These are phyloP conservation scores for Anguilla marmorata DNA, from an alignment of 2,797 vertebrate species.

Conservation along the genomic window DNA sequence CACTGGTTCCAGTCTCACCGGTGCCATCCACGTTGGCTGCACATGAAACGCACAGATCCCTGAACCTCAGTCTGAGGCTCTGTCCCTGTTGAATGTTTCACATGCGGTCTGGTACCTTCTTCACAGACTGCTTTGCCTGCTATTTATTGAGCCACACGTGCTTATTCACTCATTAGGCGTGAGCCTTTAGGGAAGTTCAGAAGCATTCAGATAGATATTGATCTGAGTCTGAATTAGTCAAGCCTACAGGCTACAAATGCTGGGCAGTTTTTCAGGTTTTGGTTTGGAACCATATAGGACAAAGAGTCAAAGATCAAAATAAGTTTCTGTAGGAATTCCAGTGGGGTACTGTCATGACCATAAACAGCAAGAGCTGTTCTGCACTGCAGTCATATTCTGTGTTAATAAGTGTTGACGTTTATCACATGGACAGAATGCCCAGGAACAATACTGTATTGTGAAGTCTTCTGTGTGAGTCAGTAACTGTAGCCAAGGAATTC, in stretches of 20 bases:
- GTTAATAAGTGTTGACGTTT: not conserved
- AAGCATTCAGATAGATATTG: not conserved
- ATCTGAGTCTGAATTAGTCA: not conserved
- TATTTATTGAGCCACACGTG: not conserved
- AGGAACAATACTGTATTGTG: not conserved
- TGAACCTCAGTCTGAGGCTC: not conserved
- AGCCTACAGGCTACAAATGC: too few relatives aligned
- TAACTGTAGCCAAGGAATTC: not conserved
- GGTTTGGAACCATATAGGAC: not conserved
- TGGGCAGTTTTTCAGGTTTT: not conserved
- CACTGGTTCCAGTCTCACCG: constrained; percentile 8
- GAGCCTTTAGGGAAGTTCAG: not conserved
- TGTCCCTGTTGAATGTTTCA: not conserved
- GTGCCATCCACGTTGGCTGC: constrained; percentile 8
- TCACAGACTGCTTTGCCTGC: not conserved
- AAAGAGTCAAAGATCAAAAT: not conserved
- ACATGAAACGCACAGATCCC: not conserved
- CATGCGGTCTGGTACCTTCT: not conserved
- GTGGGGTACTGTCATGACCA: not conserved
- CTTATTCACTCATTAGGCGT: not conserved
- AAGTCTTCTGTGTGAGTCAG: not conserved
- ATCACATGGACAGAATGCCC: not conserved
- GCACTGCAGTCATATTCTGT: not conserved
- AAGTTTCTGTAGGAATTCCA: not conserved
- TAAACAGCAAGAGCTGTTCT: not conserved